Evolutionary conservation across 2,888 invertebrate genomes (phyloP).

Genomic region (Parasteatoda lunata): DNA sequence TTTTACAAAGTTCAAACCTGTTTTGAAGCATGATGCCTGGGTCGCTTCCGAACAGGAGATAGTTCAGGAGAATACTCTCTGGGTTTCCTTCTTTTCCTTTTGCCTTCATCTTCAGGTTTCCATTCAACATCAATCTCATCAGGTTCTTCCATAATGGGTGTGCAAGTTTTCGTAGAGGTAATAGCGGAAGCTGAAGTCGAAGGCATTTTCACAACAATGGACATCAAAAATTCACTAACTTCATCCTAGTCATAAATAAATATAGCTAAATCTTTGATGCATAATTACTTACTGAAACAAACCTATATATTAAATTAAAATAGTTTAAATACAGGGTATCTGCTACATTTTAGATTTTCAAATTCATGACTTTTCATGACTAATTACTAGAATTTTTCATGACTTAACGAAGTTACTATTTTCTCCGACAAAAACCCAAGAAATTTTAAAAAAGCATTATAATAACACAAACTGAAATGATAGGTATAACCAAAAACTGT

Average conservation of each 20-base stretch:
- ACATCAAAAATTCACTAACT: conserved; percentile 45
- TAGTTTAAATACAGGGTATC: too few relatives aligned
- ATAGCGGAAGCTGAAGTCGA: conserved; percentile 12
- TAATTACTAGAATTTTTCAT: too few relatives aligned
- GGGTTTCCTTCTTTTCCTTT: conserved; percentile 46
- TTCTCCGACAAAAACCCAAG: too few relatives aligned
- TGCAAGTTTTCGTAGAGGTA: conserved; percentile 25
- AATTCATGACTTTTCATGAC: too few relatives aligned
- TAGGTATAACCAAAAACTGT: too few relatives aligned
- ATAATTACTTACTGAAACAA: neutral
- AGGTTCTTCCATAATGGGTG: conserved; percentile 37
- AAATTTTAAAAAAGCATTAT: too few relatives aligned
- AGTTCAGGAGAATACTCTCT: conserved; percentile 52
- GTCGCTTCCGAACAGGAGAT: conserved; percentile 43
- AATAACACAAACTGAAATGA: too few relatives aligned
- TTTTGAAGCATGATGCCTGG: conserved; percentile 23
- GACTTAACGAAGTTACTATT: too few relatives aligned
- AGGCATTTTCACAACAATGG: conserved; percentile 36
- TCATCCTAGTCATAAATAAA: conserved; percentile 46
- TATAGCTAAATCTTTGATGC: neutral
- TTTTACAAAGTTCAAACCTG: conserved; percentile 33
- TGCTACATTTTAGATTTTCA: too few relatives aligned
- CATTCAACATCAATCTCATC: neutral
- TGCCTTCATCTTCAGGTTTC: conserved; percentile 37
- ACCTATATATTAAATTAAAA: too few relatives aligned